Evolutionary conservation across 2,113 vertebrate genomes (phyloP), one percentile per base, ranked within the genome.

Genomic region (Axis porcinus): DNA sequence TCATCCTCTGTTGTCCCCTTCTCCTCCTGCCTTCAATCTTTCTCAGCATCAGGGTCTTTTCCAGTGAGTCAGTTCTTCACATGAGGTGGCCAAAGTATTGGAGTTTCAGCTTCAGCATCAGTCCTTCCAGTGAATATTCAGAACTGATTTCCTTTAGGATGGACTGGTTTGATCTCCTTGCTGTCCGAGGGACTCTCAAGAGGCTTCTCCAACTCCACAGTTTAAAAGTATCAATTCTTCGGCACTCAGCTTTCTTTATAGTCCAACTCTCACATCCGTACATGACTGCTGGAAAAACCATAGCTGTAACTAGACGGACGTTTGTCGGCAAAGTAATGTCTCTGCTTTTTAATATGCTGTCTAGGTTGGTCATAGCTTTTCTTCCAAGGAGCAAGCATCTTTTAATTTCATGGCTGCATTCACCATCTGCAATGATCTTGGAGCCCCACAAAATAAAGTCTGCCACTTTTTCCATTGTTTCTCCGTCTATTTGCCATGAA

Each of bases 361-460:
- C 19, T 70, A 23, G 64, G 9, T 36, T 70, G 64, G n/a, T 70
- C 64, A 36, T 70, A 36, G 64, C 64, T 70, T 70, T 67, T 67
- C 33, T 67, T 67, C 64, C 17, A 67, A 67, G 64, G 8, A 67
- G 64, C 19, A 70, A 36, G n/a, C 17, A 70, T 70, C 64, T 70
- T 70, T 70, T 70, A 70, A 70, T 36, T 70, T 70, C n/a, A 70
- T 36, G 64, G 64, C n/a, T 36, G 5, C 17, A 70, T 9, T 70
- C 19, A 70, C n/a, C 64, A 23, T 67, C n/a, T 70, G 19, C 64
- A 36, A 1, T 70, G 64, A 36, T 70, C 36, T 70, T 70, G 64
- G 19, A 70, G 5, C n/a, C 19, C n/a, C 4, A 0, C 0, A 36
- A 36, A 70, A 70, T 70, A 21, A 70, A 23, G n/a, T 70, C 64